Conservation (phyloP, 2,113 vertebrate species). For the Indri indri region DNA sequence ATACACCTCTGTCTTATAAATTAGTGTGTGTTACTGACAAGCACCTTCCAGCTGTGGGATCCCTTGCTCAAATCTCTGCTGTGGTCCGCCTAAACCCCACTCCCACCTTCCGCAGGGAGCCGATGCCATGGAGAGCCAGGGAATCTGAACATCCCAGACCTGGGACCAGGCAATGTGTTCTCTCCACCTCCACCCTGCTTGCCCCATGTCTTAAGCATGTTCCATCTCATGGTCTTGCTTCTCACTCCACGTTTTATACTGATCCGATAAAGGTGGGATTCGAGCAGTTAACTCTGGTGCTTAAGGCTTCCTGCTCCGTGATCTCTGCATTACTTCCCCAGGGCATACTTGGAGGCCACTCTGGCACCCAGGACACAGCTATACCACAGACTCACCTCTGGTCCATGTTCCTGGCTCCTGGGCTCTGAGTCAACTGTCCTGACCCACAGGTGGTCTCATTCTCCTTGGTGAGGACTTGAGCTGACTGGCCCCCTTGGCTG, state of each 20-base stretch:
- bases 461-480: background rate
- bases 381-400: background rate
- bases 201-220: background rate
- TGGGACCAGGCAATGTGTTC: background rate
- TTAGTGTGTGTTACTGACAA: background rate
- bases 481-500: background rate
- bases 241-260: background rate
- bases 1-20: background rate
- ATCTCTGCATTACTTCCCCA: too few relatives aligned
- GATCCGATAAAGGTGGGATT: background rate
- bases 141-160: background rate
- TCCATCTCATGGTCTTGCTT: background rate
- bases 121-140: background rate
- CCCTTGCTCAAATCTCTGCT: background rate
- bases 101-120: background rate
- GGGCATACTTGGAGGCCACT: fast-evolving
- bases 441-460: background rate
- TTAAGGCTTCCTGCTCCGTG: background rate
- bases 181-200: background rate
- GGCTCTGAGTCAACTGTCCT: background rate
- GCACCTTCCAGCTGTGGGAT: background rate
- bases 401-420: background rate
- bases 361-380: fast-evolving
- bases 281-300: background rate
- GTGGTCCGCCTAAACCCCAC: too few relatives aligned